These are phyloP conservation scores for Brachyhypopomus occidentalis DNA, from an alignment of 2,113 vertebrate species.

Conservation along the genomic window DNA sequence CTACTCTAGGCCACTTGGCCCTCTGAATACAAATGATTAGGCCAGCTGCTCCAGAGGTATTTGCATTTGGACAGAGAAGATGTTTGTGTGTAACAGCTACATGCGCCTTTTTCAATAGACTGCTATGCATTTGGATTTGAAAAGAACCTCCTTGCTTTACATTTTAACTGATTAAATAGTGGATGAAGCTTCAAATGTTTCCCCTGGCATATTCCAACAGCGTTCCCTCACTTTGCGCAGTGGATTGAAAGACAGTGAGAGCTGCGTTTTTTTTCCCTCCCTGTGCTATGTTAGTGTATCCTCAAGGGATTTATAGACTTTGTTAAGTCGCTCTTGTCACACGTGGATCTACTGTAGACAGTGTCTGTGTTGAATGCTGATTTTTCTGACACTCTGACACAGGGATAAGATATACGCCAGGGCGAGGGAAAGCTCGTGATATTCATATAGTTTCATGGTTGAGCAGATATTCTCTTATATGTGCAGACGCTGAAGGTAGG, in stretches of 20 bases:
- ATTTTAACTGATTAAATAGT: slow-evolving; percentile 70
- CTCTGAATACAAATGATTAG: slow-evolving; percentile 64
- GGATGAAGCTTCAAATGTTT: slow-evolving; percentile 67
- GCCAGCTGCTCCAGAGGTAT: slow-evolving; percentile 36
- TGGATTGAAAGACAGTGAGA: slow-evolving; percentile 51
- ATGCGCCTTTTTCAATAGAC: slow-evolving; percentile 29
- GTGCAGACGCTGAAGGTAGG: background rate
- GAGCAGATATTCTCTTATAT: background rate
- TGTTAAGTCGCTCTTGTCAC: slow-evolving; percentile 45
- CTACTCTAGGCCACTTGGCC: slow-evolving; percentile 48
- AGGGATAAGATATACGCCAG: background rate
- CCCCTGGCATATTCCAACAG: slow-evolving; percentile 64
- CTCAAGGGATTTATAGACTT: slow-evolving; percentile 36
- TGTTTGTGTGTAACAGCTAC: slow-evolving; percentile 45
- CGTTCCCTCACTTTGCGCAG: slow-evolving; percentile 46
- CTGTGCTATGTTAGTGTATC: slow-evolving; percentile 46
- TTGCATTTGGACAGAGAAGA: slow-evolving; percentile 49
- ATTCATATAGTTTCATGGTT: background rate
- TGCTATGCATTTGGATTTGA: slow-evolving; percentile 56
- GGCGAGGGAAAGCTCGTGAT: background rate
- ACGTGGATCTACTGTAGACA: slow-evolving; percentile 30
- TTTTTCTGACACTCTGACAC: slow-evolving; percentile 22
- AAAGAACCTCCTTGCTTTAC: slow-evolving; percentile 67
- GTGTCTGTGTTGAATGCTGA: slow-evolving; percentile 20
- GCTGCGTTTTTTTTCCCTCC: slow-evolving; percentile 42